Evolutionary conservation across 2,888 invertebrate species (phyloP), one percentile per base, ranked within the genome.

Genomic region (Drosophila barbarae): DNA sequence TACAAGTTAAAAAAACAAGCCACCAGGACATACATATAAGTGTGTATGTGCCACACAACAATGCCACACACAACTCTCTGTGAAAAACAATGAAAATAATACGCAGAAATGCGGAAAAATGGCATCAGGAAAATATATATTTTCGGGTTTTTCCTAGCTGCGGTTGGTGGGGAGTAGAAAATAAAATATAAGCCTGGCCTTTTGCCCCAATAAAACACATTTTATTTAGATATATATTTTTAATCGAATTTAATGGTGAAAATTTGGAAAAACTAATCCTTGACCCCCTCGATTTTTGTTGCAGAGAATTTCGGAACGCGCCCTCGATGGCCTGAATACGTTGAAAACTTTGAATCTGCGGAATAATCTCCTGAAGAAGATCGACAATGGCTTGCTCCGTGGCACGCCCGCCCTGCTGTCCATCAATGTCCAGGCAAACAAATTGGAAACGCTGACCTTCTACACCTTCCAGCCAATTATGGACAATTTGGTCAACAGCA

Each of bases 351-450:
- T 96, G 74, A 92, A 92, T 83, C 91, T 96, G 60, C 93, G 94
- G 85, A 93, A 94, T 85, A 96, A 96, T 91, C 92, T 93, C 83
- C 91, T 96, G 57, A 92, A 92, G 50, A 90, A 91, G 44, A 91
- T 96, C 71, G 93, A 94, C 67, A 91, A 93, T 38, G 93, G 93
- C 38, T 90, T 95, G 69, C 92, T 96, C 71, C 92, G 92, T 70
- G 94, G 93, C n/a, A 93, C 94, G 13, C 92, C 93, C 36, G 93
- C 93, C 3, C 91, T 96, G 26, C 92, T 92, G 82, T 93, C 93
- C 76, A 91, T 96, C 84, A 95, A 96, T 90, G 90, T 96, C 73
- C 92, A 94, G 86, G 92, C 93, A 72, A 96, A 96, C 89, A 91
- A 92, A 77, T 91, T 96, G 84, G 93, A 93, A 88, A 94, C 94